Percentiles rank a stretch among this genome's conserved stretches.
Conservation (phyloP, 2,797 vertebrate species). For the Ara ararauna region DNA sequence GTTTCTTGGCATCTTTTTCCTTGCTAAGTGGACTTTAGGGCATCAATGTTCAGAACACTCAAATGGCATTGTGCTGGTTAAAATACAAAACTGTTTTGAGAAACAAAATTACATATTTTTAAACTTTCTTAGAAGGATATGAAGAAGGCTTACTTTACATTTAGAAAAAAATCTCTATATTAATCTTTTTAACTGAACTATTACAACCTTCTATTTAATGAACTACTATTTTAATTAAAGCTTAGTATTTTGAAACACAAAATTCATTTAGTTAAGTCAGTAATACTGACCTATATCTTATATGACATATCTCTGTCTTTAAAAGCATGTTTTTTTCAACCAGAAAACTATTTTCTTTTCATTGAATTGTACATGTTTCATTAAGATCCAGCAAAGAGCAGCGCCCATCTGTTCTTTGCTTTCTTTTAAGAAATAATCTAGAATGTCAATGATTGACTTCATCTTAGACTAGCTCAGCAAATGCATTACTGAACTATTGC, state of each 20-base stretch:
- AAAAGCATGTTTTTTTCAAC: neutral
- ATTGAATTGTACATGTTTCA: neutral
- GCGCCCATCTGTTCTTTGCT: neutral
- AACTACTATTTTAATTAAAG: slow-evolving; percentile 12
- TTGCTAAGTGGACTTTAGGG: neutral
- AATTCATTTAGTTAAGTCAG: neutral
- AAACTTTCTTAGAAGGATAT: neutral
- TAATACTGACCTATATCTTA: neutral
- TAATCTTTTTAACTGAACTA: neutral
- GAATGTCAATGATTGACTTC: neutral
- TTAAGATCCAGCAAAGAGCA: neutral
- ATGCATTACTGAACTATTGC: neutral
- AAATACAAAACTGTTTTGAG: neutral
- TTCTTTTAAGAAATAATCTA: neutral
- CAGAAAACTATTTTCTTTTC: neutral
- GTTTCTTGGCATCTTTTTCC: neutral
- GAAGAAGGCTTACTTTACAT: neutral
- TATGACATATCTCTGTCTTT: neutral
- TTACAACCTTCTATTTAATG: neutral
- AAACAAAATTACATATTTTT: neutral
- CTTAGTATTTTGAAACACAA: neutral
- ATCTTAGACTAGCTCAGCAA: neutral
- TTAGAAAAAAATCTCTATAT: neutral
- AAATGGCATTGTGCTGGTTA: neutral
- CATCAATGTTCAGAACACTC: neutral